Evolutionary conservation across 2,888 invertebrate species (phyloP), one percentile per base, ranked within the genome.

Genomic region (Eudasyphora cyanicolor): DNA sequence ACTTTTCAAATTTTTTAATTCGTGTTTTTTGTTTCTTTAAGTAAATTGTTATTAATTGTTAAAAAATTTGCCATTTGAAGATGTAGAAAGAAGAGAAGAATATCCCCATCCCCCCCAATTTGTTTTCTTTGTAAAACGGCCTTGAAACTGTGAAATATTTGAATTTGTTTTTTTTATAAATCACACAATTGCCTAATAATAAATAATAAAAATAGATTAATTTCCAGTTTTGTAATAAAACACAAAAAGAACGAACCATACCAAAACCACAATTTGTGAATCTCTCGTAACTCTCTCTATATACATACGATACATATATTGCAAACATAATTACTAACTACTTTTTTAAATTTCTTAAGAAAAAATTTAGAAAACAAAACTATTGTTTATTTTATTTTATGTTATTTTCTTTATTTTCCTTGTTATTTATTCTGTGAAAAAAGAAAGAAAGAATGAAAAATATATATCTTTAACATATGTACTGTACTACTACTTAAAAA

Each of bases 391-490:
- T n/a, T n/a, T n/a, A n/a, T n/a, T n/a, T n/a, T n/a, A n/a, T n/a
- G n/a, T n/a, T n/a, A 14, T 45, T 6, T 45, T 67, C 42, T 67
- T 17, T 27, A 32, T 51, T 71, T 69, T 62, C 19, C 38, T 51
- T 73, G 74, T 75, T 75, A 75, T 45, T 57, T 74, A 32, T 60
- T 27, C 60, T 21, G n/a, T n/a, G n/a, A 74, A 74, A 38, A 42
- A 24, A 42, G 29, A 51, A 64, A 35, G n/a, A 51, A 57, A 76
- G 8, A 45, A 32, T 14, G 29, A 60, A 60, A 29, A 19, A 29
- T 60, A 29, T 17, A 54, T 60, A 29, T 60, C 60, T 60, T 29
- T 60, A 60, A 60, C 8, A 17, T 19, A 21, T 54, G 8, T 60
- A 17, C 29, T 27, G n/a, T 29, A n/a, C n/a, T n/a, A n/a, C n/a